Percentiles rank a stretch among this genome's conserved stretches.
These are phyloP conservation scores for Globia sparganii DNA, from an alignment of 2,888 invertebrate genomes.

Conservation along the genomic window DNA sequence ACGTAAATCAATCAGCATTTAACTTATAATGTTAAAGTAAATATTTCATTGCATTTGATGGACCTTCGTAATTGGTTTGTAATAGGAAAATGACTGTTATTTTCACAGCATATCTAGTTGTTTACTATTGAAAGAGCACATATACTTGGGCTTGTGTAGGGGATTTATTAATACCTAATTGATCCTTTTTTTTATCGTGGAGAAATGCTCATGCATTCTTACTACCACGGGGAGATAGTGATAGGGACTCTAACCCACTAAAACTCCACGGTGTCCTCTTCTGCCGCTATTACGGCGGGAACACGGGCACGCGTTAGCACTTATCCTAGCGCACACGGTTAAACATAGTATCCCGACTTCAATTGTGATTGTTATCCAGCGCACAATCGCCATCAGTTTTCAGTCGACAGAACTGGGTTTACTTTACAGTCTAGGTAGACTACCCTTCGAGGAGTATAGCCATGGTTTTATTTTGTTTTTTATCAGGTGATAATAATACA, in stretches of 20 bases:
- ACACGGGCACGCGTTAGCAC: too few relatives aligned
- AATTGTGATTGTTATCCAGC: not conserved
- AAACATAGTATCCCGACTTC: not conserved
- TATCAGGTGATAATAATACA: too few relatives aligned
- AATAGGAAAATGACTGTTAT: not conserved
- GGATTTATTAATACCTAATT: not conserved
- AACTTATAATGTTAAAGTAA: conserved; percentile 16
- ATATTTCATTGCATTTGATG: conserved; percentile 35
- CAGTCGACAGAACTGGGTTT: not conserved
- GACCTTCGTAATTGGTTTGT: conserved; percentile 24
- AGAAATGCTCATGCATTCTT: too few relatives aligned
- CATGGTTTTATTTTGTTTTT: too few relatives aligned
- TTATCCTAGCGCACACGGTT: not conserved
- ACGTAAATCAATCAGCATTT: conserved; percentile 65
- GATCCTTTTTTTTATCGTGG: too few relatives aligned
- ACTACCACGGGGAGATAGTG: too few relatives aligned
- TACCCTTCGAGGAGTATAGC: too few relatives aligned
- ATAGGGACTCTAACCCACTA: too few relatives aligned
- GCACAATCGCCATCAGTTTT: not conserved
- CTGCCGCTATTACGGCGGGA: too few relatives aligned
- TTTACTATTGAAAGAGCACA: not conserved
- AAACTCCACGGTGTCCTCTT: too few relatives aligned
- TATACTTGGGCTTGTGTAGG: not conserved
- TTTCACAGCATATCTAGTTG: not conserved
- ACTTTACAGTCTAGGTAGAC: not conserved